Base-by-base conservation (phyloP, 2,797 vertebrate species). In the Enteromius afrohamiltoni region DNA sequence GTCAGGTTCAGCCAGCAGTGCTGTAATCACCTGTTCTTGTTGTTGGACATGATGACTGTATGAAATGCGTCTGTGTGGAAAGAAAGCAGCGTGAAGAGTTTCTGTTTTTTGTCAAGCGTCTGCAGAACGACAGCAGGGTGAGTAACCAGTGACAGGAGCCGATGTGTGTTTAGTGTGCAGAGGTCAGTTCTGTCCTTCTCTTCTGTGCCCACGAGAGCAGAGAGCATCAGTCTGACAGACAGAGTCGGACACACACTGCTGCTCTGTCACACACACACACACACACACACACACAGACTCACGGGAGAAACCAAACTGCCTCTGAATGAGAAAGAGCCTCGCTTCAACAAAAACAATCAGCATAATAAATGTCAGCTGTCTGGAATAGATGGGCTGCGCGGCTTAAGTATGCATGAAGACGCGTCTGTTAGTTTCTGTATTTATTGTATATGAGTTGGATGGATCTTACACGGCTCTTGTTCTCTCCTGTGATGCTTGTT, bases 301-400 rank as follows among this genome's bases (percentile, higher is more conserved):
- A 85, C 14, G 29, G 19, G 65, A 83, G 6, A 23, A 37, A 53
- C 13, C 8, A 21, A 29, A 49, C 21, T 9, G 11, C 40, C 65
- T 31, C 62, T 58, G 29, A 85, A 80, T 80, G 21, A 80, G 70
- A 75, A 80, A 73, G 53, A 55, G 31, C 40, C 14, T 16, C 45
- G 75, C n/a, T 58, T 26, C 31, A 71, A 83, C 64, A 83, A 83
- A 83, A 76, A 83, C 49, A 40, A 45, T 60, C 71, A 23, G 84
- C 84, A 85, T 87, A 80, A 87, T 83, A 83, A 85, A 87, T 85
- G 86, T 85, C 86, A 83, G 80, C 55, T 64, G 69, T 77, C 73
- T 31, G 45, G 69, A 55, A 51, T 62, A 86, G 45, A 79, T 42
- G 19, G 69, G 37, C 67, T 62, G 55, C 69, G 31, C 8, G 5